Base-by-base conservation (phyloP, 2,888 invertebrate species). In the Drosophila nr. medialis region DNA sequence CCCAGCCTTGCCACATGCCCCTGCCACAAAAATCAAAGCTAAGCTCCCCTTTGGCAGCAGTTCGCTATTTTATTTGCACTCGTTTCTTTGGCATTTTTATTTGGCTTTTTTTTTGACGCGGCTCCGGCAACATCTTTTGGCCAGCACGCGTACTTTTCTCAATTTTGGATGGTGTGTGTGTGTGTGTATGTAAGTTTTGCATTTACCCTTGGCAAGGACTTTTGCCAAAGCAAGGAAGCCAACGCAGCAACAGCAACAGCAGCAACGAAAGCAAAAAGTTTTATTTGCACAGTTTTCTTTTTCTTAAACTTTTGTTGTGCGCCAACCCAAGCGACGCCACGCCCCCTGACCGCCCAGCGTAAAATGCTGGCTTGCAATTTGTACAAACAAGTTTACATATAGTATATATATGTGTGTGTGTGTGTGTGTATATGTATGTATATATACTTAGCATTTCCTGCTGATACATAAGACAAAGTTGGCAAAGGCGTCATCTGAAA, bases 201-300 rank as follows among this genome's bases (percentile, higher is more conserved):
- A 91, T 91, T 90, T 91, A 90, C 90, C 90, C 90, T 91, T 90
- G 90, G 91, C 90, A 90, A 91, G 90, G 90, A 90, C 90, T 91
- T 90, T 80, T 83, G 71, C 72, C 71, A 87, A 81, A 71, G 76
- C 69, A 59, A 62, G 63, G 72, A 82, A 83, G 70, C 76, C 49
- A 86, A 72, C 74, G 71, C 69, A 74, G 64, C 64, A 64, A 42
- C 58, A 62, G 58, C 50, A 65, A 54, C 53, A 63, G 24, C 24
- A 62, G 51, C 60, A 76, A 36, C 65, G 74, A 86, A 90, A 87
- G 86, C 80, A 89, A 85, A 86, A 91, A 91, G 81, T 90, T 91
- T 89, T 86, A 81, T 89, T 91, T 91, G 82, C 82, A 91, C 83
- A 84, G 85, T 84, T 86, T 83, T 87, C 83, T 87, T 86, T 86